Conservation (phyloP, 92 coral and sea anemone genomes). For the Metridium senile region DNA sequence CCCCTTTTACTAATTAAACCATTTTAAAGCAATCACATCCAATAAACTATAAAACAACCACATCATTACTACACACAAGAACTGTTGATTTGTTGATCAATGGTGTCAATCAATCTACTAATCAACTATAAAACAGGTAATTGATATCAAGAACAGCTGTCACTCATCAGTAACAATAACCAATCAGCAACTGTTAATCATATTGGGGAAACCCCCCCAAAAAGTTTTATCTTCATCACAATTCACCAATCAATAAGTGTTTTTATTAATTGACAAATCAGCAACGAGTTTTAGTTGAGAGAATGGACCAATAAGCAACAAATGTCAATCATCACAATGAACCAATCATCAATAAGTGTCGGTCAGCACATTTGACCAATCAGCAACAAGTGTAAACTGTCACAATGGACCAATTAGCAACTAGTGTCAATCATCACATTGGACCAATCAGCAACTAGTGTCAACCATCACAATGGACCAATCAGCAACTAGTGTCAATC, state of each 20-base stretch:
- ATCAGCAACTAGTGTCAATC: neutral
- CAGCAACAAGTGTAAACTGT: constrained; percentile 8
- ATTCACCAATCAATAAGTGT: no score
- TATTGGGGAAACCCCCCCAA: no score
- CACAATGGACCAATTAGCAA: no score
- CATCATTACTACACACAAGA: neutral
- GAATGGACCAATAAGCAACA: no score
- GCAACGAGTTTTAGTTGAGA: no score
- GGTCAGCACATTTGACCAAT: neutral
- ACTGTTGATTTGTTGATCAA: neutral
- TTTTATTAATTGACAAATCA: no score
- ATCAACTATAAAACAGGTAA: neutral
- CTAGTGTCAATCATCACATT: neutral
- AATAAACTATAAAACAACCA: neutral
- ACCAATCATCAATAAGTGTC: constrained; percentile 1
- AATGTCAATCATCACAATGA: neutral
- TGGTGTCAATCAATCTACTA: neutral
- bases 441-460: neutral
- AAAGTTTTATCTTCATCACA: no score
- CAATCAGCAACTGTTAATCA: neutral
- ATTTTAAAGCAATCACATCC: neutral
- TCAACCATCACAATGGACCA: neutral
- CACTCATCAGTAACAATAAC: neutral
- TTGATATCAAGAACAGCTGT: neutral
- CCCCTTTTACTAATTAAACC: neutral